Conservation (phyloP, 1,140 invertebrate genomes). For the Aphelinus certus region DNA sequence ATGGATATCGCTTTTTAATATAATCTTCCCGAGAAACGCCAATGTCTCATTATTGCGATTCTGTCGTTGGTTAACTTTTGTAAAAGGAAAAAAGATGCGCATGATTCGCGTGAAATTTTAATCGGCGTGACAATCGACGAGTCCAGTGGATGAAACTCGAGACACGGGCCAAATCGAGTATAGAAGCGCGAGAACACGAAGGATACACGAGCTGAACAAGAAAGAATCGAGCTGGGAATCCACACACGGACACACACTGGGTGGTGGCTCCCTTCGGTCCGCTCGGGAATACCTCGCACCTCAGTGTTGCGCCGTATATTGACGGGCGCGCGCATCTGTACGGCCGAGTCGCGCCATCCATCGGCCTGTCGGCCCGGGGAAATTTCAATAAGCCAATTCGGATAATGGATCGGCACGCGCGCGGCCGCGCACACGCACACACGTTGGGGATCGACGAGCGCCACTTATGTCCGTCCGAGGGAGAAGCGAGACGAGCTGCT, state of each 20-base stretch:
- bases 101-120: too few relatives aligned
- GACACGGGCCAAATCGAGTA: background rate
- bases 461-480: conserved; percentile 24
- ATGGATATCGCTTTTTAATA: too few relatives aligned
- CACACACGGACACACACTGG: too few relatives aligned
- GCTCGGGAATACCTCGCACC: conserved; percentile 27
- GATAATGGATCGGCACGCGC: conserved; percentile 63
- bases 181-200: background rate
- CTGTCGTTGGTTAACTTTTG: too few relatives aligned
- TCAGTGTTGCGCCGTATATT: background rate
- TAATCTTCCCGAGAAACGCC: too few relatives aligned
- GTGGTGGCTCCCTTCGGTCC: conserved; percentile 2
- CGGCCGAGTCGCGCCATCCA: conserved; percentile 62
- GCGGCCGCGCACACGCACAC: conserved; percentile 40
- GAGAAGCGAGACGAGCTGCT: conserved; percentile 3
- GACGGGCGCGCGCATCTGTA: conserved; percentile 44
- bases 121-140: too few relatives aligned
- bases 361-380: conserved; percentile 58
- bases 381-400: conserved; percentile 67
- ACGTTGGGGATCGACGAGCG: conserved; percentile 18
- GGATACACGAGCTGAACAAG: conserved; percentile 8
- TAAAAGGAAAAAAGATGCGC: too few relatives aligned
- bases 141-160: too few relatives aligned
- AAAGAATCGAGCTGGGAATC: too few relatives aligned
- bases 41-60: too few relatives aligned